Percentiles rank a stretch among this genome's conserved stretches.
Evolutionary conservation across 2,888 invertebrate species (phyloP).

Genomic region (Callosobruchus maculatus): DNA sequence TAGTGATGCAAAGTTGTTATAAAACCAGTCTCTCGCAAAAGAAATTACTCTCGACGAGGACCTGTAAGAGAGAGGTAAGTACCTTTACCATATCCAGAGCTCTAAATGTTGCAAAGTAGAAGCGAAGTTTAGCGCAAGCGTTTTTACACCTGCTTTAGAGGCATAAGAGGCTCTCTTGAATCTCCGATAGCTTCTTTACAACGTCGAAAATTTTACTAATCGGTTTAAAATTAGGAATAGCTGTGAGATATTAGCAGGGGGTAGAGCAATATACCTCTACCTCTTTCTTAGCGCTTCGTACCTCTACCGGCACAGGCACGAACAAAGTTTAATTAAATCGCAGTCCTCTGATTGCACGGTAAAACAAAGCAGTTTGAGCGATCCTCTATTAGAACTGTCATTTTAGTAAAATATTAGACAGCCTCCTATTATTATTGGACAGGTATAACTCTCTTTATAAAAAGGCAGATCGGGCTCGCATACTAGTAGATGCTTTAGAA

Average conservation of each 20-base stretch:
- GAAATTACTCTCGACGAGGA: too few species aligned
- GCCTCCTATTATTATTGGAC: too few species aligned
- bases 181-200: background rate
- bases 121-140: background rate
- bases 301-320: background rate
- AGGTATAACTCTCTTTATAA: too few species aligned
- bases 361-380: constrained; percentile 42
- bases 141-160: background rate
- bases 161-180: background rate
- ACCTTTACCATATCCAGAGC: background rate
- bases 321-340: constrained; percentile 48
- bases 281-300: constrained; percentile 30
- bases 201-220: constrained; percentile 44
- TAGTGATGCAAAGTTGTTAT: too few species aligned
- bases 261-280: constrained; percentile 41
- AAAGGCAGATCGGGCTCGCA: too few species aligned
- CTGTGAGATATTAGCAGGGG: constrained; percentile 32
- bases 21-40: too few species aligned
- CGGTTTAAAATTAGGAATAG: constrained; percentile 47
- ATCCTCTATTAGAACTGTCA: constrained; percentile 26
- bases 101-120: background rate
- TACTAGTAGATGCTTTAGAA: too few species aligned
- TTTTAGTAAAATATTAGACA: too few species aligned
- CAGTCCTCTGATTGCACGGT: constrained; percentile 45
- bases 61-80: too few species aligned